phyloP scores from a whole-genome alignment of 2,888 invertebrate species.

The Physocephala rufipes region DNA sequence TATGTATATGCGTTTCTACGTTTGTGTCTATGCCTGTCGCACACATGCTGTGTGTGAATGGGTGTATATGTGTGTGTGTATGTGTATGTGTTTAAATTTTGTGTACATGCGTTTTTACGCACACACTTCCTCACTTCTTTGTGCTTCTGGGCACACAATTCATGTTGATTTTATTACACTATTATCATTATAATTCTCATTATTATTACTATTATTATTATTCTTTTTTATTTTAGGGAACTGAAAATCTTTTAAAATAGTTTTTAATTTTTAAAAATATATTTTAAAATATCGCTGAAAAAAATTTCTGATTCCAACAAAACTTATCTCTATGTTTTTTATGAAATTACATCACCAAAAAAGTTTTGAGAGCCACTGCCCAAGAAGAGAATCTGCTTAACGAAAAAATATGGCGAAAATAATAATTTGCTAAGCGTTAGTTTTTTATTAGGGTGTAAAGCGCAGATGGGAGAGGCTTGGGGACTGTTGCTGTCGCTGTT shows the following conservation, averaged over 20 bases:
- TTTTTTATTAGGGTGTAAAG: not conserved
- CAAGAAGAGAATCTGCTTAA: no score
- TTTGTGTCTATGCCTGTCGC: constrained; percentile 3
- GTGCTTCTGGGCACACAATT: not conserved
- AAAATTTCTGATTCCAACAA: no score
- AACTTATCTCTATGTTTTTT: no score
- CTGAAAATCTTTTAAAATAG: no score
- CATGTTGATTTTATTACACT: not conserved
- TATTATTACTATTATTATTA: constrained; percentile 3
- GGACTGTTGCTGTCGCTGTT: not conserved
- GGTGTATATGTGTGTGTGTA: constrained; percentile 8
- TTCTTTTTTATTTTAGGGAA: no score
- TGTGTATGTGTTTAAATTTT: constrained; percentile 3
- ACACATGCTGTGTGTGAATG: no score
- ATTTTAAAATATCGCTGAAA: no score
- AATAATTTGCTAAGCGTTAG: not conserved
- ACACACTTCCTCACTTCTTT: not conserved
- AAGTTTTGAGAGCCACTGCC: no score
- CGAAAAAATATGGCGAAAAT: not conserved
- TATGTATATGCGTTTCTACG: not conserved
- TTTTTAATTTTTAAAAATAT: not conserved
- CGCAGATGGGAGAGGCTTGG: not conserved
- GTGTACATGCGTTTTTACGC: not conserved
- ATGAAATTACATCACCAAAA: no score
- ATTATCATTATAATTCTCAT: constrained; percentile 5